A percentile compares a stretch with the other conserved stretches of the same genome.
phyloP scores from a whole-genome alignment of 2,113 vertebrate species.

The Catagonus wagneri region DNA sequence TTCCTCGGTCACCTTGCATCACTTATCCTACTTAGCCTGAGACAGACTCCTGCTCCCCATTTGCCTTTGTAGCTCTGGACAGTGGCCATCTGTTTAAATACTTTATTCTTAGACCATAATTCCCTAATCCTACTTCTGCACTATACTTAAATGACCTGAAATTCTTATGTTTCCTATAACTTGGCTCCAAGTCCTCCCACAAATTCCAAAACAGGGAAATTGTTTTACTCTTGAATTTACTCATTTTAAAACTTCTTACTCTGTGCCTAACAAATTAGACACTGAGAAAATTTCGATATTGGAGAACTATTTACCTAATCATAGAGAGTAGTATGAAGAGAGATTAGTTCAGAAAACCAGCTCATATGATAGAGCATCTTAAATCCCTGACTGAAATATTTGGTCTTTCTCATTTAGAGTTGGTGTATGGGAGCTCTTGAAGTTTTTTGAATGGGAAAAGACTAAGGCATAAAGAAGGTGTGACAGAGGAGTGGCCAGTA shows the following conservation, averaged over 20 bases:
- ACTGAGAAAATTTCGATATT: background rate
- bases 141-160: background rate
- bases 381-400: background rate
- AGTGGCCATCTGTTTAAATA: background rate
- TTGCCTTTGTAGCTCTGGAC: background rate
- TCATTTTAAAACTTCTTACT: background rate
- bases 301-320: background rate
- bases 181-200: background rate
- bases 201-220: background rate
- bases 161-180: background rate
- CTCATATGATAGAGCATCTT: background rate
- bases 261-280: too few species aligned
- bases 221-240: background rate
- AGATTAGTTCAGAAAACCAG: background rate
- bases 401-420: background rate
- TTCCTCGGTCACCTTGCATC: background rate
- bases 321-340: background rate
- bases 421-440: too few species aligned
- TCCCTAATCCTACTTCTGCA: background rate
- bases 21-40: background rate
- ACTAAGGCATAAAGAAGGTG: background rate
- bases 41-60: background rate
- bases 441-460: background rate
- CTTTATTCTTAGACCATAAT: background rate
- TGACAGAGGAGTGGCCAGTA: fast-evolving